phyloP scores from a whole-genome alignment of 2,888 invertebrate species.

The Agonum fuliginosum region DNA sequence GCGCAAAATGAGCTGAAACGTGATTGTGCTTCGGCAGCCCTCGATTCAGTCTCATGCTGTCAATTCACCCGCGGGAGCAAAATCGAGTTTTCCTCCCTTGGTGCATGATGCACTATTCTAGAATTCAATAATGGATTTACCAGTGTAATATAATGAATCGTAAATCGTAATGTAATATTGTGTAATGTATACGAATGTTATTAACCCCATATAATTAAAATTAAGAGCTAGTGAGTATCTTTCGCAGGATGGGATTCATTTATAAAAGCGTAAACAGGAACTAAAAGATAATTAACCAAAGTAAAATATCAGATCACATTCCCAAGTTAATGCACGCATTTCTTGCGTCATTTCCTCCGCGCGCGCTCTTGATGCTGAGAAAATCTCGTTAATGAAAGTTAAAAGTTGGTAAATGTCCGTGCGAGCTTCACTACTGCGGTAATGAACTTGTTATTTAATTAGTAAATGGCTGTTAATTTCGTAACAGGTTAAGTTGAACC shows the following conservation, averaged over 20 bases:
- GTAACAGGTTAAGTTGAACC: constrained; percentile 12
- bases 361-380: too few relatives aligned
- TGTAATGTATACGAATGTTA: too few relatives aligned
- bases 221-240: background rate
- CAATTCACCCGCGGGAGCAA: too few relatives aligned
- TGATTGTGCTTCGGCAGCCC: too few relatives aligned
- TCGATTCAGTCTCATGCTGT: too few relatives aligned
- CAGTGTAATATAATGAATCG: too few relatives aligned
- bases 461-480: constrained; percentile 36
- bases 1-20: too few relatives aligned
- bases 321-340: constrained; percentile 22
- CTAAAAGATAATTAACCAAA: constrained; percentile 7
- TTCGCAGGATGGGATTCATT: background rate
- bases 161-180: too few relatives aligned
- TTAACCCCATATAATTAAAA: too few relatives aligned
- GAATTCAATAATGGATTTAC: too few relatives aligned
- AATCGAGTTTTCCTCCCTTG: too few relatives aligned
- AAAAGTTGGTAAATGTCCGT: background rate
- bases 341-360: constrained; percentile 42
- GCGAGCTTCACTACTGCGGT: background rate
- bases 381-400: constrained; percentile 46
- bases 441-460: constrained; percentile 54
- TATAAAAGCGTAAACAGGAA: constrained; percentile 19
- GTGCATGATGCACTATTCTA: too few relatives aligned
- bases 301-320: constrained; percentile 30